Percentiles rank a stretch among this genome's conserved stretches.
phyloP scores from a whole-genome alignment of 1,140 invertebrate genomes.

The Pseudomyrmex pallidus region DNA sequence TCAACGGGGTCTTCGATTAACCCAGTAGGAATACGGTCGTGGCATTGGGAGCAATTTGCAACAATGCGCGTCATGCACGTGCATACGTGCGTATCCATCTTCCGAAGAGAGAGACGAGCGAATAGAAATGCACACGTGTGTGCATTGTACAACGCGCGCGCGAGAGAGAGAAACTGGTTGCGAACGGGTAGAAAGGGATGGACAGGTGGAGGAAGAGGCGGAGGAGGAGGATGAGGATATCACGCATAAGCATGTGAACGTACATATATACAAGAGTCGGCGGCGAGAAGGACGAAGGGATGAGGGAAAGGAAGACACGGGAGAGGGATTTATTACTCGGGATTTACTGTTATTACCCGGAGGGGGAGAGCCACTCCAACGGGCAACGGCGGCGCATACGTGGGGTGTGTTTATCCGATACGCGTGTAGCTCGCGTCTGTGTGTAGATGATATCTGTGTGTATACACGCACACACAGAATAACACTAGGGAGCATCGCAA shows the following conservation, averaged over 20 bases:
- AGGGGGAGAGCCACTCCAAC: constrained; percentile 75
- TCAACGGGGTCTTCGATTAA: constrained; percentile 61
- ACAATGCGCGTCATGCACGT: constrained; percentile 46
- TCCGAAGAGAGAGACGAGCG: not conserved
- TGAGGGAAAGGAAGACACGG: constrained; percentile 48
- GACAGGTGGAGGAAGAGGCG: constrained; percentile 61
- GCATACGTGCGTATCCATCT: not conserved
- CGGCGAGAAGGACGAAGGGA: constrained; percentile 38
- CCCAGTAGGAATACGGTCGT: constrained; percentile 63
- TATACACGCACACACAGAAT: not conserved
- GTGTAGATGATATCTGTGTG: not conserved
- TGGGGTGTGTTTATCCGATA: constrained; percentile 73
- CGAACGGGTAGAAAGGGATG: constrained; percentile 52
- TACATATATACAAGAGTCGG: constrained; percentile 22
- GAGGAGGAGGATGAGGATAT: not conserved
- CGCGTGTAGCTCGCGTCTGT: constrained; percentile 3
- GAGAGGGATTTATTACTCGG: constrained; percentile 82
- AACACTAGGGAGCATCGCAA: not conserved
- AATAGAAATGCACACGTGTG: constrained; percentile 33
- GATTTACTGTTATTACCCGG: constrained; percentile 85
- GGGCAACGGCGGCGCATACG: constrained; percentile 73
- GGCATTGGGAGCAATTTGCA: constrained; percentile 76
- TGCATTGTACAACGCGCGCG: not conserved
- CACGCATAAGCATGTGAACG: constrained; percentile 2
- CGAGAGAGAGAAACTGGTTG: constrained; percentile 29